Evolutionary conservation across 53 echinoderm and acorn worm genomes (phyloP).

Genomic region (Paracentrotus lividus): DNA sequence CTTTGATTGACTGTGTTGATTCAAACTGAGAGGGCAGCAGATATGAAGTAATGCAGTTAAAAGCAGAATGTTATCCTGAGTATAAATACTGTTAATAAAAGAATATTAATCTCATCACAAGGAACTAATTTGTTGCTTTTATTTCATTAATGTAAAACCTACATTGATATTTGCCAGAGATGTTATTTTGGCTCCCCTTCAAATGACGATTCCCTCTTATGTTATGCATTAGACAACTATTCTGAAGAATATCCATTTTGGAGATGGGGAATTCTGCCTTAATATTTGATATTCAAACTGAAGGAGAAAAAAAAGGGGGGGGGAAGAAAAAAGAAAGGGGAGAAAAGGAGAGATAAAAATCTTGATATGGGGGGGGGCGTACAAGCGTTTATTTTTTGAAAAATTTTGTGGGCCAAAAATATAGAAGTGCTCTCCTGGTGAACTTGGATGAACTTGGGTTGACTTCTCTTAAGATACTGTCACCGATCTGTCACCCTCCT

Average conservation of each 20-base stretch:
- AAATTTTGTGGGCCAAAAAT: too few species aligned
- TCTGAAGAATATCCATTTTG: background rate
- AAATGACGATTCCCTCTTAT: background rate
- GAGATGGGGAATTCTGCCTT: too few species aligned
- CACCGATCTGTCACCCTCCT: background rate
- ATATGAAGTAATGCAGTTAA: background rate
- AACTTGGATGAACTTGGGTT: slow-evolving; percentile 16
- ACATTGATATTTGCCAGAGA: background rate
- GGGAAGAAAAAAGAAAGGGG: too few species aligned
- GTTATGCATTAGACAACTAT: background rate
- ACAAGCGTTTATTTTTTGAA: too few species aligned
- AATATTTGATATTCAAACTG: too few species aligned
- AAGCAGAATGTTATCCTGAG: background rate
- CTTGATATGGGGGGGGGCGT: background rate
- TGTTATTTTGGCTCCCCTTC: background rate
- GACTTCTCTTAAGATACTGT: slow-evolving; percentile 6
- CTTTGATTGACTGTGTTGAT: background rate
- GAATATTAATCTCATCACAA: background rate
- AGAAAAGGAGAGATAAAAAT: background rate
- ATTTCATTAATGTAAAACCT: background rate
- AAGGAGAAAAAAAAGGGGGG: too few species aligned
- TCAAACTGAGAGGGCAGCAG: slow-evolving; percentile 31
- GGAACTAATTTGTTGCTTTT: background rate
- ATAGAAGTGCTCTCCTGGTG: background rate
- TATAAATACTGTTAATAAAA: background rate